Evolutionary conservation across 2,797 vertebrate genomes (phyloP), one percentile per base, ranked within the genome.

Genomic region (Pangasius sanitwongsei): DNA sequence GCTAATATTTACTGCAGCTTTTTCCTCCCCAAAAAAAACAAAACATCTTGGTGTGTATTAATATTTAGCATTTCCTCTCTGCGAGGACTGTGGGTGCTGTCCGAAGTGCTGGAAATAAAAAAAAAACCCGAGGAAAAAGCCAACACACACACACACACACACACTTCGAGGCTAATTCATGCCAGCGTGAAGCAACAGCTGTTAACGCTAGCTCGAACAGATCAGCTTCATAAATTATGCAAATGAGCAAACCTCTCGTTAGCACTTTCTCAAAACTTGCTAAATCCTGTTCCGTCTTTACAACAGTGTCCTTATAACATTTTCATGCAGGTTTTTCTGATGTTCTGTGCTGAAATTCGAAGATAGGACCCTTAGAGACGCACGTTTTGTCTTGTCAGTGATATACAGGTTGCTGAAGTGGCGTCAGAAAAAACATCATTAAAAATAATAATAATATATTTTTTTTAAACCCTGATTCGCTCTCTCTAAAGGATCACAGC

Each of bases 101-200:
- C 31, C 53, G 8, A 59, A 23, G 53, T 55, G 77, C 77, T 80
- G 77, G 28, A 77, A 80, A 20, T 31, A 11, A 57, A 80, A 18
- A 16, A 15, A 0, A 74, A 13, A 4, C 0, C 6, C 0, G 6
- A 15, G n/a, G 2, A 11, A 31, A 48, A 50, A 41, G 9, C 20
- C 25, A 50, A 34, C 6, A 48, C 31, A 59, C 48, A 53, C 48
- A 78, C 25, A 78, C 48, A 31, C 44, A 55, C 77, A 55, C 77
- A 41, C 80, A 59, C n/a, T 18, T 41, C 55, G 34, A 37, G 44
- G 55, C 80, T 82, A 59, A 41, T 61, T 82, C 55, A 37, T 70
- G 80, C 41, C 57, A 34, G 81, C 53, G 69, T 65, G 78, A 82
- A 83, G 83, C 72, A 70, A 82, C 44, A 87, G 63, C 67, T 87